Evolutionary conservation across 2,113 vertebrate genomes (phyloP).

Genomic region (Paracanthobrama guichenoti): DNA sequence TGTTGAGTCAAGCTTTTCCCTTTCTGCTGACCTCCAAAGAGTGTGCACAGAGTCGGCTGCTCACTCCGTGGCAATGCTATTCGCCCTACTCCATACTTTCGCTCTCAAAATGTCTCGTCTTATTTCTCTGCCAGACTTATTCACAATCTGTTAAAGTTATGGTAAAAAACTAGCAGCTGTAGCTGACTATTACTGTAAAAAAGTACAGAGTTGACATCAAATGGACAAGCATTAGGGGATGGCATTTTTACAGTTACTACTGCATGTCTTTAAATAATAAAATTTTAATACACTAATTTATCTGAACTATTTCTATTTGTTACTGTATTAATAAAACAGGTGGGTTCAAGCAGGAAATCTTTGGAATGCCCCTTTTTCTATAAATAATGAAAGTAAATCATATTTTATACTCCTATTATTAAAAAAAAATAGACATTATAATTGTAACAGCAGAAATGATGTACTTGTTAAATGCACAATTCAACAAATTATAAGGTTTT

Average conservation of each 20-base stretch:
- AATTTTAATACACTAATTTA: background rate
- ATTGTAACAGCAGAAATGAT: background rate
- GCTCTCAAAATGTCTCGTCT: background rate
- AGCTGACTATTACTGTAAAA: background rate
- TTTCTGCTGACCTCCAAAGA: slow-evolving; percentile 73
- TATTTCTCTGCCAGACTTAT: background rate
- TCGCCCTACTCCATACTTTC: background rate
- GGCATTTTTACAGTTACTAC: background rate
- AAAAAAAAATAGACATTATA: background rate
- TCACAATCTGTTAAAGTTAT: background rate
- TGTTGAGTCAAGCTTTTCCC: slow-evolving; percentile 55
- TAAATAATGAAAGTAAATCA: background rate
- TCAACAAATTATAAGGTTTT: too few relatives aligned
- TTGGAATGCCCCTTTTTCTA: background rate
- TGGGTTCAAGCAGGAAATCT: background rate
- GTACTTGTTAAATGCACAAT: too few relatives aligned
- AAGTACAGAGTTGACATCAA: background rate
- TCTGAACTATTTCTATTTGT: background rate
- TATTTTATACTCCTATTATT: background rate
- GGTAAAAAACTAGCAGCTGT: background rate
- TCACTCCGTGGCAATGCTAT: slow-evolving; percentile 20
- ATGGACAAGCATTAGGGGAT: background rate
- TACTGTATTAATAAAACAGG: background rate
- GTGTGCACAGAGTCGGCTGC: slow-evolving; percentile 34
- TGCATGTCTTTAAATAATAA: background rate